These are phyloP conservation scores for Salticus scenicus DNA, from an alignment of 2,888 invertebrate species.

Conservation along the genomic window DNA sequence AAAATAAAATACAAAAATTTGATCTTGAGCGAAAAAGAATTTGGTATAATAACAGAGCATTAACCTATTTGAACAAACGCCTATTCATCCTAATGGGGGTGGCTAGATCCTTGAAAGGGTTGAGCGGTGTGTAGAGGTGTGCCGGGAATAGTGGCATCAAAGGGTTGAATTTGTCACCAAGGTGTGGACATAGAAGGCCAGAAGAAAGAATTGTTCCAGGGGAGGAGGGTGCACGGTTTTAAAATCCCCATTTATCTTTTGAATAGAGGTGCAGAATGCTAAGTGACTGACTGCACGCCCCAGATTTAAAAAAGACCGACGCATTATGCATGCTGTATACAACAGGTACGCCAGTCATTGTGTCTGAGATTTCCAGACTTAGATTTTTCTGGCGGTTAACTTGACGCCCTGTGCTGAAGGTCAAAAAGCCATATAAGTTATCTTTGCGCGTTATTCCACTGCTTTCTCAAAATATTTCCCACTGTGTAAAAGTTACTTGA, in stretches of 20 bases:
- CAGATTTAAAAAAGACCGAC: background rate
- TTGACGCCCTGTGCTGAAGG: background rate
- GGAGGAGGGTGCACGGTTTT: background rate
- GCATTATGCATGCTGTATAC: background rate
- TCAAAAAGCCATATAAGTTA: background rate
- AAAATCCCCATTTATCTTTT: background rate
- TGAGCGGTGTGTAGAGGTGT: background rate
- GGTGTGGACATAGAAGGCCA: background rate
- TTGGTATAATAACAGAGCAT: too few species aligned
- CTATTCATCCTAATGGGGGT: background rate
- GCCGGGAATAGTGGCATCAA: background rate
- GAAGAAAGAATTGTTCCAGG: background rate
- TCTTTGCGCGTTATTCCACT: too few species aligned
- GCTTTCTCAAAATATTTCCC: too few species aligned
- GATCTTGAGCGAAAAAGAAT: too few species aligned
- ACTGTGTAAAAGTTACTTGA: too few species aligned
- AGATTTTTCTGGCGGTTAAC: background rate
- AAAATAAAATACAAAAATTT: too few species aligned
- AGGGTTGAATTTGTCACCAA: slow-evolving; percentile 8
- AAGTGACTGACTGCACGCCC: background rate
- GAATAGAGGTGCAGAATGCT: background rate
- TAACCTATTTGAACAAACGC: background rate
- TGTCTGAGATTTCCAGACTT: slow-evolving; percentile 9
- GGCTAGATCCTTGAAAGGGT: background rate
- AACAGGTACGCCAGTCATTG: background rate